Evolutionary conservation across 2,888 invertebrate genomes (phyloP), one percentile per base, ranked within the genome.

Genomic region (Limenitis camilla): DNA sequence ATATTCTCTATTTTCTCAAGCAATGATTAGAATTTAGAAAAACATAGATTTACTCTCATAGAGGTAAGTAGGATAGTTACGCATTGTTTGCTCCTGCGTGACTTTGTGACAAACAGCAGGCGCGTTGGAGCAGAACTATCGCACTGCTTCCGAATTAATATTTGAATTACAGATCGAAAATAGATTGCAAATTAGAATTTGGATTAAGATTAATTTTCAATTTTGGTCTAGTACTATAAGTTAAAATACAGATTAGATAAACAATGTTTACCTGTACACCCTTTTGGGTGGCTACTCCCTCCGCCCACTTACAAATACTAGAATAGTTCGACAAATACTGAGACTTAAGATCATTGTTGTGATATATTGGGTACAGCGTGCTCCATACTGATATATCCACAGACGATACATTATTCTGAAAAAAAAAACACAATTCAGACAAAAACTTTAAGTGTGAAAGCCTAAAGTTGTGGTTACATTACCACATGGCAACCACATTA

Each of bases 301-400:
- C 76, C 31, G 91, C 81, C 95, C 95, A 95, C 9, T 80, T 76
- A 0, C 74, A 64, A 6, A 95, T 66, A 59, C 90, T 83, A 0
- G 74, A 71, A 53, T 87, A 88, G 31, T 89, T 85, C 1, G 79
- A 76, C 27, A 91, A 73, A 56, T 91, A 91, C 56, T 89, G 89
- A 40, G 83, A 74, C 43, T 74, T 84, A 7, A 92, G 74, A 39
- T 90, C 90, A n/a, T 86, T 86, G 61, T 90, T 91, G 60, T 84
- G 80, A 54, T 86, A 75, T 1, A 93, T 64, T 0, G 93, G 93
- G 68, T 92, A 94, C 5, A 95, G 63, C 0, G 92, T 90, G 39
- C 91, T 89, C 93, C 94, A 95, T 56, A 95, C 81, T 4, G 91
- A 88, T 49, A 93, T 81, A 76, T 96, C 95, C 0, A 91, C 93